Base-by-base conservation (phyloP, 2,113 vertebrate genomes). In the Dunckerocampus dactyliophorus region DNA sequence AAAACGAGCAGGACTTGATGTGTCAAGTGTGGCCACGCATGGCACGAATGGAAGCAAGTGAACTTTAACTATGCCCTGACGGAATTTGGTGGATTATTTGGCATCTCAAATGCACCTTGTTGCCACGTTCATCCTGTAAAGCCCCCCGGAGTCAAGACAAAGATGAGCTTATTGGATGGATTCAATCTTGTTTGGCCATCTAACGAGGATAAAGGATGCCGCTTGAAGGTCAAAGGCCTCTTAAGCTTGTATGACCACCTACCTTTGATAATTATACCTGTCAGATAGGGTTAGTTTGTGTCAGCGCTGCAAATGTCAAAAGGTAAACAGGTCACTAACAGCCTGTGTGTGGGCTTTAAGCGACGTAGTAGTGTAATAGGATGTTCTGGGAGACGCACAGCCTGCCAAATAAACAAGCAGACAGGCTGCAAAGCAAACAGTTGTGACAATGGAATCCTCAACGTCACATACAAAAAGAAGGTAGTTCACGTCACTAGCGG, bases 391-490 rank as follows among this genome's bases (percentile, higher is more conserved):
- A 57, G 56, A 66, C 20, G 48, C 13, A 47, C 34, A 63, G 63
- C 66, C 52, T 31, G 61, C 50, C 55, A 28, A 59, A 72, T 65
- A 81, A 69, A 82, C 62, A 82, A 65, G 81, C 60, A 65, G 55
- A 57, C 21, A 17, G 47, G 60, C 51, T 61, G 67, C 60, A 54
- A 62, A 79, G 62, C 71, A 63, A 43, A 37, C 55, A 69, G 65
- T 65, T 80, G 72, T 74, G 67, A 82, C 76, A 76, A 65, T 75
- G 79, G 67, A 77, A 82, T 82, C 74, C 66, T 76, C 70, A 72
- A 69, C 68, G 70, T 76, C 74, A 69, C 69, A 71, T 70, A 69
- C 59, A 9, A n/a, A n/a, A n/a, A 39, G 62, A 24, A 59, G 61
- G 80, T 67, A 58, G 75, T 86, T 78, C 83, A 80, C 77, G 70